Base-by-base conservation (phyloP, 2,113 vertebrate genomes). In the Podarcis raffonei region DNA sequence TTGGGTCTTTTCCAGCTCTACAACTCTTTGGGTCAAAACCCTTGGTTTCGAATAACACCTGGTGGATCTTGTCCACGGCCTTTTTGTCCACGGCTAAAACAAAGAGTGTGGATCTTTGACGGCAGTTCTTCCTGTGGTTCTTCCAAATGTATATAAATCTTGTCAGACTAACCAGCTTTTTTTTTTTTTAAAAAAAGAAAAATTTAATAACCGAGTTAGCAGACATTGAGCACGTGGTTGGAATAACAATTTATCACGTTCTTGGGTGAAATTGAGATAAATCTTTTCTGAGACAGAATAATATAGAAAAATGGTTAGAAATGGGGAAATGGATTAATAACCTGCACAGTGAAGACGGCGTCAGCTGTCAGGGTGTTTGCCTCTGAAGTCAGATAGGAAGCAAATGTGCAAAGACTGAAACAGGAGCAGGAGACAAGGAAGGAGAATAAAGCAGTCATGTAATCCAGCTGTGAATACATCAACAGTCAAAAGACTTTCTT, bases 101-200 rank as follows among this genome's bases (percentile, higher is more conserved):
- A 53, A 74, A 39, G 35, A 88, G 18, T 30, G 20, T 75, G n/a
- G 30, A 15, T 82, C 35, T 42, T 39, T 20, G 27, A 42, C 25
- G 81, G 6, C 1, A 0, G 0, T 1, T 89, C 79, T 69, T 84
- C 30, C 9, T 23, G 1, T 0, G 6, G 76, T n/a, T 12, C 12
- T 57, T 74, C 57, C 39, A 23, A 78, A 87, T 85, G 3, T 62
- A 65, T 83, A 72, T 81, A 87, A 80, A 59, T 76, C 66, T 86
- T 80, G 57, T 57, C 81, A 85, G 84, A 57, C 3, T 59, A 62
- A 72, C 87, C 39, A 81, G 32, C 32, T 69, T 20, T 39, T 48
- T 9, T 48, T 62, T 25, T 25, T 78, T 25, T 30, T 57, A 79
- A 48, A 48, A 48, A 48, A 48, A 11, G 8, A 48, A 48, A 48